Evolutionary conservation across 2,888 invertebrate species (phyloP), one percentile per base, ranked within the genome.

Genomic region (Prionchulus punctatus): DNA sequence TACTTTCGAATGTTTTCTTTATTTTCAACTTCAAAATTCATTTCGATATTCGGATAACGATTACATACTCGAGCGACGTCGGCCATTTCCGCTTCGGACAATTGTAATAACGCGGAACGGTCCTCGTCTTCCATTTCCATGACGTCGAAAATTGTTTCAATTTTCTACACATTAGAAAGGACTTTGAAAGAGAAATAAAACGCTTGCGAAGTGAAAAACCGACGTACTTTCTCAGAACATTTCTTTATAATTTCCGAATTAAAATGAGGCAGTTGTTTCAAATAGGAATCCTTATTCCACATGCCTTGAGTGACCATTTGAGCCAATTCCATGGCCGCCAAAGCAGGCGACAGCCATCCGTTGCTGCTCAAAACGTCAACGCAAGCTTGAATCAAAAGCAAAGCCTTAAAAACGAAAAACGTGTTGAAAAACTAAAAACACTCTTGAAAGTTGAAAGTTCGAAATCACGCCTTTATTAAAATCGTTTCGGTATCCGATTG

Each of bases 271-370:
- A 99, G 75, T 70, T 99, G 98, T 60, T 92, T 84, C 60, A 99
- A 79, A 70, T 94, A 92, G 0, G 91, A 89, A 75, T 98, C 98
- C 73, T 92, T 94, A 67, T 86, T 89, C 92, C 96, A 98, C 92
- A 98, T 92, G 12, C 96, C 96, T 75, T 99, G 98, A 0, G 98
- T 98, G 1, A 90, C 87, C 96, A 98, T 99, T 76, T 98, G 98
- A 0, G 96, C 91, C 67, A 99, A 77, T 75, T 98, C 98, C 98
- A 99, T 99, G 66, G 96, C 94, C 23, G 94, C 91, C 43, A 99
- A 87, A 2, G 96, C 98, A 0, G 98, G 96, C 0, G 89, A 83
- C 53, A 99, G 77, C 98, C 98, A 99, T 31, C 98, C 96, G 66
- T 92, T 94, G 48, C 89, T 89, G 70, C 85, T 86, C 42, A 91